Evolutionary conservation across 92 coral and sea anemone species (phyloP), one percentile per base, ranked within the genome.

Genomic region (Bergia sp.): DNA sequence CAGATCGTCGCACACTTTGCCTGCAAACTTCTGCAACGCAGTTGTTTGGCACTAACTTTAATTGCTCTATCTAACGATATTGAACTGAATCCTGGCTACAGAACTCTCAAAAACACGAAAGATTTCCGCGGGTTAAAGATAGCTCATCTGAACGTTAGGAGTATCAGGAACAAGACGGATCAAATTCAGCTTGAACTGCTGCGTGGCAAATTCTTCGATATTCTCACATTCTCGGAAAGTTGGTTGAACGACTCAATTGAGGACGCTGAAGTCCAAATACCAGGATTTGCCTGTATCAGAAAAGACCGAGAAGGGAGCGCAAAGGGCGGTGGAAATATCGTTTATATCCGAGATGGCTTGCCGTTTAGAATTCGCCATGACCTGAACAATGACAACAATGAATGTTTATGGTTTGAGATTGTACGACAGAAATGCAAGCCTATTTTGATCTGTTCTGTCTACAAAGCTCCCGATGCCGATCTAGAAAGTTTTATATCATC

Each of bases 81-180:
- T n/a, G 81, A 85, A 85, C 45, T 85, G 75, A 85, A 85, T 69
- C 88, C 88, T 85, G 88, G 88, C 2, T 85, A 85, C 39, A 37
- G 36, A n/a, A 11, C 47, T 85, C 40, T 71, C 39, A 41, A 43
- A 73, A 64, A 85, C 42, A 36, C 58, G 21, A 85, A 73, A 64
- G 57, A 84, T 29, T 36, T 84, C 41, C 79, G 61, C 47, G 80
- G 80, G 7, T 73, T 85, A 15, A 85, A 85, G 81, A 85, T 73
- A 29, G 88, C 29, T 29, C 29, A 29, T 29, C 29, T 29, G 29
- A 29, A 29, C 29, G 29, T 29, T 29, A 29, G 29, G 29, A 29
- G 29, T 29, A 29, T 29, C 29, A 29, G 88, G 81, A 71, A 85
- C 58, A 85, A 85, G 88, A 65, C 57, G 58, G 88, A 29, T 29